A percentile compares a stretch with the other conserved stretches of the same genome.
phyloP scores from a whole-genome alignment of 1,140 invertebrate genomes.

The Bombus soroeensis region DNA sequence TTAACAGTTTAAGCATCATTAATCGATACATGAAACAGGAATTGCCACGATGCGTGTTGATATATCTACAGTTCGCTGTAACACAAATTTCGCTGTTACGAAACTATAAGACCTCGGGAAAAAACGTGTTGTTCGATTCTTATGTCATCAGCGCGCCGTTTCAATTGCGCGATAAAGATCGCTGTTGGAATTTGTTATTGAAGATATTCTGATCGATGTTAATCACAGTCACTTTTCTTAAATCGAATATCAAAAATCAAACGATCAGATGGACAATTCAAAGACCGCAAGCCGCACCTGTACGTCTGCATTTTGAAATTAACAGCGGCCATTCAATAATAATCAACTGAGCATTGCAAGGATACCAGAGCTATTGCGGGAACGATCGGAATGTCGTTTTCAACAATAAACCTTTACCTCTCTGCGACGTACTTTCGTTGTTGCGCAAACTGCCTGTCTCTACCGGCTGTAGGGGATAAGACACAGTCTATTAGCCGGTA shows the following conservation, averaged over 20 bases:
- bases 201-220: neutral
- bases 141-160: neutral
- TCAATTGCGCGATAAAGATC: neutral
- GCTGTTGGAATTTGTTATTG: neutral
- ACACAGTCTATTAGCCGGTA: neutral
- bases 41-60: neutral
- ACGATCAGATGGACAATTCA: neutral
- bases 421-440: conserved; percentile 5
- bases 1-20: neutral
- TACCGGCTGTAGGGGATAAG: neutral
- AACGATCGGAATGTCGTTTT: conserved; percentile 43
- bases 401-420: conserved; percentile 29
- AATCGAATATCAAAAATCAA: neutral
- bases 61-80: neutral
- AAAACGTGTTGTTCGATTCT: neutral
- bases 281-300: neutral
- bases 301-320: neutral
- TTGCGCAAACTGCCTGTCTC: conserved; percentile 33
- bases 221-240: neutral
- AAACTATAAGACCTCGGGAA: neutral
- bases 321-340: neutral
- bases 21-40: neutral
- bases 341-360: neutral
- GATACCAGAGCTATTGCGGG: neutral
- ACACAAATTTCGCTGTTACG: conserved; percentile 15